Percentiles rank a stretch among this genome's conserved stretches.
Evolutionary conservation across 2,113 vertebrate genomes (phyloP).

Genomic region (Apodemus speciosus): DNA sequence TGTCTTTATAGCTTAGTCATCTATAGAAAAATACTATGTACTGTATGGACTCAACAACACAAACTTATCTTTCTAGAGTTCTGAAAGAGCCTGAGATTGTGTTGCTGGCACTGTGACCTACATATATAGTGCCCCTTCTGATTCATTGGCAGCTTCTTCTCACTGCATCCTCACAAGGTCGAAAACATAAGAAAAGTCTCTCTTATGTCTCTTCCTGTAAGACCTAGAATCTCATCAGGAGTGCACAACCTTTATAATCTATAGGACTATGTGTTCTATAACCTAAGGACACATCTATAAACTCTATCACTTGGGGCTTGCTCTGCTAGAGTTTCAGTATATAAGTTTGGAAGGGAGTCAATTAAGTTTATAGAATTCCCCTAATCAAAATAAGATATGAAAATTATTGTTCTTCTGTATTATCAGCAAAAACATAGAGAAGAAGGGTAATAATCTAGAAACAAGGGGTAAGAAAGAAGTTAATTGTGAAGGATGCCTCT

Average conservation of each 20-base stretch:
- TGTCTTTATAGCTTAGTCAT: background rate
- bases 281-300: background rate
- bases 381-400: background rate
- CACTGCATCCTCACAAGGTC: background rate
- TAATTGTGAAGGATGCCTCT: background rate
- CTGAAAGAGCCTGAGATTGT: background rate
- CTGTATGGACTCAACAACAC: background rate
- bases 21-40: background rate
- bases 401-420: background rate
- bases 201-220: background rate
- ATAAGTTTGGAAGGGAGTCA: background rate
- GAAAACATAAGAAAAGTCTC: background rate
- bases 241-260: background rate
- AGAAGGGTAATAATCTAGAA: background rate
- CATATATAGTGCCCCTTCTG: background rate
- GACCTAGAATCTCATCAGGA: background rate
- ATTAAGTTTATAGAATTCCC: background rate
- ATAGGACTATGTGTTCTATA: too few relatives aligned
- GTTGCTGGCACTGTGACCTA: background rate
- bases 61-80: background rate
- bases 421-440: background rate
- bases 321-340: background rate
- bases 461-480: background rate
- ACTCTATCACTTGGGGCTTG: background rate
- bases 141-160: background rate